Conservation (phyloP, 2,113 vertebrate species). For the Aegotheles bennettii region DNA sequence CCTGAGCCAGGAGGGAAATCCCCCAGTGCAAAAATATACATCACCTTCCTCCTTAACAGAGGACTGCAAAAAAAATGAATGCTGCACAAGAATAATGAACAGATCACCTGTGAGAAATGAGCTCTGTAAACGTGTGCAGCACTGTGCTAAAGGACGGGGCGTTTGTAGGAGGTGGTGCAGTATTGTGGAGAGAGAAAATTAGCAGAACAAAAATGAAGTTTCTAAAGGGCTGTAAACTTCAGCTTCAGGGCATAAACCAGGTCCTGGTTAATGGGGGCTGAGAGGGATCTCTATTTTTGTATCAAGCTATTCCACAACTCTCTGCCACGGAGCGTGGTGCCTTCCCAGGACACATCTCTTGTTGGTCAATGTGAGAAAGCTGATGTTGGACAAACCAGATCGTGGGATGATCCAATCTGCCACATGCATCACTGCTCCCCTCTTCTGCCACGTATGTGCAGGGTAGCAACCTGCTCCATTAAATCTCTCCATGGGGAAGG, state of each 20-base stretch:
- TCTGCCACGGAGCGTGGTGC: accelerated
- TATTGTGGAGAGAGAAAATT: accelerated
- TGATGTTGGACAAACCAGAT: neutral
- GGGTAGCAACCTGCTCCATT: neutral
- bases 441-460: neutral
- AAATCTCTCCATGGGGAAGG: neutral
- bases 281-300: neutral
- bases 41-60: neutral
- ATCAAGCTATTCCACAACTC: neutral
- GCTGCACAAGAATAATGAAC: neutral
- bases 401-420: neutral
- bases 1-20: neutral
- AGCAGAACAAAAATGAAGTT: neutral
- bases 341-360: neutral
- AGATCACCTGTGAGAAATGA: neutral
- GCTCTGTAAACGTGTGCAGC: neutral
- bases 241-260: neutral
- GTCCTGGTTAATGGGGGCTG: neutral
- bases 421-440: neutral
- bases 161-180: accelerated
- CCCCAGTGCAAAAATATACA: neutral
- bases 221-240: neutral
- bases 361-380: neutral
- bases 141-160: accelerated
- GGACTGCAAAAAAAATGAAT: neutral